Base-by-base conservation (phyloP, 2,113 vertebrate genomes). In the Anarhynchus alexandrinus region DNA sequence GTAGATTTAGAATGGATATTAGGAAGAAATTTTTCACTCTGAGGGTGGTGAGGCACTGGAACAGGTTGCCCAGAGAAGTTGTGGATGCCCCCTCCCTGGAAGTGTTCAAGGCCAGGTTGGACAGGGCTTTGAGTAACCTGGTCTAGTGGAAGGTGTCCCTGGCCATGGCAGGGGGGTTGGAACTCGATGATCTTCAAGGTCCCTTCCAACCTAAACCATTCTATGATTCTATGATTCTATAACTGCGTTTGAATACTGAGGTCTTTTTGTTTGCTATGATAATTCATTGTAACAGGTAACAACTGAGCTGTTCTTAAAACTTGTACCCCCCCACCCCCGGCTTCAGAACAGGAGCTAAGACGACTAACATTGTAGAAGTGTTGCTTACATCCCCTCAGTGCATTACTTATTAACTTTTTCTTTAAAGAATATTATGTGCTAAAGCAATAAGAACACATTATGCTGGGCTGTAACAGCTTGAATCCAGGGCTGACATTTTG, bases 391-490 rank as follows among this genome's bases (percentile, higher is more conserved):
- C 15, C 36, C 42, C 45, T 58, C 38, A 61, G 42, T 26, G 32
- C 40, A 38, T 16, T 62, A 47, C 36, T 88, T 67, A 23, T 49
- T 86, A 40, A 67, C 34, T 69, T 93, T 81, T 85, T 67, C 40
- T 86, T 57, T 43, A 20, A 89, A 87, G 57, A 54, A 61, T 61
- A 76, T 38, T 64, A 65, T 78, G 76, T 83, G n/a, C 80, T 94
- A 84, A 88, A 78, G 59, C 42, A 88, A 11, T 71, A 83, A 83
- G 79, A 93, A 88, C 85, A 73, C 16, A 51, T 82, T 87, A 59
- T 26, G 30, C 34, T 81, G 30, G 42, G 38, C 45, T 70, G 29
- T 77, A 96, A 88, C 96, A 95, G 93, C 80, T 95, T 94, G 92
- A 88, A 92, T 55, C 43, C 76, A 73, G 76, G 64, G 58, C 1